Evolutionary conservation across 2,113 vertebrate genomes (phyloP).

Genomic region (Laticauda colubrina): DNA sequence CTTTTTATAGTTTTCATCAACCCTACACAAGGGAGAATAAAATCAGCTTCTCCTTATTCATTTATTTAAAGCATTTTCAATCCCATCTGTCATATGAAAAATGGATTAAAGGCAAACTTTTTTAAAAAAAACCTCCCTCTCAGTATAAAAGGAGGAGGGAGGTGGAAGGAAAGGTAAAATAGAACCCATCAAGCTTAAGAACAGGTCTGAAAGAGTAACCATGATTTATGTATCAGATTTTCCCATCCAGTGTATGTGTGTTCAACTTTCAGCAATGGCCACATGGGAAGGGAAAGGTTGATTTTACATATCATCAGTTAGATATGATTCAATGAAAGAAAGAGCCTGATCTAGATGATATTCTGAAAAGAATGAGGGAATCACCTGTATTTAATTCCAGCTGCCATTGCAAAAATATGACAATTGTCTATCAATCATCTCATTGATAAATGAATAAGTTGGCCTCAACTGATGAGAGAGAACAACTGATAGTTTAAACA

Average conservation of each 20-base stretch:
- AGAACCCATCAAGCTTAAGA: neutral
- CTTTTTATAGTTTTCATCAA: neutral
- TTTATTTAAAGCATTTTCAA: neutral
- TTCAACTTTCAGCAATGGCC: neutral
- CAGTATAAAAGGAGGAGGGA: neutral
- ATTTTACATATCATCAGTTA: neutral
- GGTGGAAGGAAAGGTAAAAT: neutral
- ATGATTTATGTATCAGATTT: neutral
- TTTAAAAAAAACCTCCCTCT: neutral
- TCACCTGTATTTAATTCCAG: neutral
- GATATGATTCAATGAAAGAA: neutral
- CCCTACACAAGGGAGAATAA: fast-evolving
- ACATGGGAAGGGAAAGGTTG: neutral
- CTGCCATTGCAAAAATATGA: neutral
- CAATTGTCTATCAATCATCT: neutral
- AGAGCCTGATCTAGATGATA: neutral
- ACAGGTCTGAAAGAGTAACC: neutral
- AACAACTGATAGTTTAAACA: neutral
- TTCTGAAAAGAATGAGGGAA: neutral
- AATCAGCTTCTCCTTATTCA: neutral
- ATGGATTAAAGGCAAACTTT: neutral
- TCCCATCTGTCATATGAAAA: neutral
- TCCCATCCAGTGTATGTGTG: neutral
- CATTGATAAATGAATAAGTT: neutral
- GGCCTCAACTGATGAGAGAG: neutral